Evolutionary conservation across 2,888 invertebrate genomes (phyloP).

Genomic region (Oasisia sp.): DNA sequence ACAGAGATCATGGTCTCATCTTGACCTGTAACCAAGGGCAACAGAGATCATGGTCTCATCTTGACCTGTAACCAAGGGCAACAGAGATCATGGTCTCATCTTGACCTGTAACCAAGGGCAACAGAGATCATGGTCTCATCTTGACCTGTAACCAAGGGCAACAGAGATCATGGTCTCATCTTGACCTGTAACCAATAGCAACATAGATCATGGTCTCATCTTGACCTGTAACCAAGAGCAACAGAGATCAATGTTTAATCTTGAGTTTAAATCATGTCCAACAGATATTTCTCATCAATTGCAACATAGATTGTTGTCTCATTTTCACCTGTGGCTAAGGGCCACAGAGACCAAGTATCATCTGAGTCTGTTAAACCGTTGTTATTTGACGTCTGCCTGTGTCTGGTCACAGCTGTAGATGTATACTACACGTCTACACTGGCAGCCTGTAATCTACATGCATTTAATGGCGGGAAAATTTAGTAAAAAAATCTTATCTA

Average conservation of each 20-base stretch:
- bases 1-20: slow-evolving; percentile 80
- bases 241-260: slow-evolving; percentile 80
- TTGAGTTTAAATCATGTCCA: slow-evolving; percentile 75
- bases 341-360: slow-evolving; percentile 83
- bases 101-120: slow-evolving; percentile 84
- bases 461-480: too few relatives aligned
- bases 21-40: slow-evolving; percentile 84
- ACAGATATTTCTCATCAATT: slow-evolving; percentile 67
- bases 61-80: slow-evolving; percentile 84
- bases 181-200: slow-evolving; percentile 84
- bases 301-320: slow-evolving; percentile 84
- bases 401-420: too few relatives aligned
- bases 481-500: too few relatives aligned
- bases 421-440: too few relatives aligned
- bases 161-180: slow-evolving; percentile 80
- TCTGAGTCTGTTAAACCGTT: slow-evolving; percentile 71
- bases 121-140: slow-evolving; percentile 80
- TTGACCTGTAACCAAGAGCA: slow-evolving; percentile 83
- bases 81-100: slow-evolving; percentile 80
- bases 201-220: slow-evolving; percentile 80
- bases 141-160: slow-evolving; percentile 84
- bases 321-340: slow-evolving; percentile 80
- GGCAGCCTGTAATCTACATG: too few relatives aligned
- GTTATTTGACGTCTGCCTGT: too few relatives aligned
- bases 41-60: slow-evolving; percentile 80